These are phyloP conservation scores for Petaurus breviceps DNA, from an alignment of 2,113 vertebrate genomes.

Conservation along the genomic window DNA sequence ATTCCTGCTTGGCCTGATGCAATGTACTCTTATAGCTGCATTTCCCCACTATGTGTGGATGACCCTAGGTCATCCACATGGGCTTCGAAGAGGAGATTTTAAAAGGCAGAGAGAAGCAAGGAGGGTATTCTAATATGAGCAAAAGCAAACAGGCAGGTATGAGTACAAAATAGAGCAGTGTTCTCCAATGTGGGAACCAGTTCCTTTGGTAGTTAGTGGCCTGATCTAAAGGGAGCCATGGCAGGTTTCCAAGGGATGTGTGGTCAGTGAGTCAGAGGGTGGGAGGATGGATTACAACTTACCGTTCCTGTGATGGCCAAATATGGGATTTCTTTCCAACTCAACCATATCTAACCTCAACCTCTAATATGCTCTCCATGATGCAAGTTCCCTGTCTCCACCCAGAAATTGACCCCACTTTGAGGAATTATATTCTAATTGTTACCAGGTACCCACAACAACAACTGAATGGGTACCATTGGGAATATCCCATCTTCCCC, in stretches of 20 bases:
- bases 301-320: neutral
- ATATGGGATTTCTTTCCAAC: neutral
- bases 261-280: neutral
- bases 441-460: neutral
- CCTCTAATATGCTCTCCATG: neutral
- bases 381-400: neutral
- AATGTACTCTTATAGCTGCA: neutral
- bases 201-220: neutral
- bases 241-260: neutral
- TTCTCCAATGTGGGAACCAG: neutral
- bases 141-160: neutral
- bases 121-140: fast-evolving
- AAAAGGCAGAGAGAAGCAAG: neutral
- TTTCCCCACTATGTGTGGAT: fast-evolving
- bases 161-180: neutral
- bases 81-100: neutral
- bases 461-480: neutral
- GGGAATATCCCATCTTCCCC: neutral
- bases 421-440: neutral
- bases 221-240: neutral
- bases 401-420: neutral
- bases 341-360: neutral
- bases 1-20: neutral
- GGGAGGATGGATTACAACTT: neutral
- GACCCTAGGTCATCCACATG: neutral